Percentiles rank a stretch among this genome's conserved stretches.
These are phyloP conservation scores for Phoxinus dragarum DNA, from an alignment of 2,797 vertebrate species.

Conservation along the genomic window DNA sequence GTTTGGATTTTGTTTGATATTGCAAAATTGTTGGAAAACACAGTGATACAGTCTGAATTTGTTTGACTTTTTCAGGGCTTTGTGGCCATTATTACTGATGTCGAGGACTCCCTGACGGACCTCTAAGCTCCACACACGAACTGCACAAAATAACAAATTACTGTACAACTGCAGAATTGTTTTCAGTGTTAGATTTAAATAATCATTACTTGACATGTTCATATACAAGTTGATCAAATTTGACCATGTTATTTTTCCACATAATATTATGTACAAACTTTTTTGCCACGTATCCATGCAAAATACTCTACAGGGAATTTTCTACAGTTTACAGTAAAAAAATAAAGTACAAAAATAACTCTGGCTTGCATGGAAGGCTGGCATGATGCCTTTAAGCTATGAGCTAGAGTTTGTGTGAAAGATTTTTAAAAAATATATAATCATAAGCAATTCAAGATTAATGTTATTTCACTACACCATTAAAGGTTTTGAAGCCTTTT, in stretches of 20 bases:
- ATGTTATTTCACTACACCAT: background rate
- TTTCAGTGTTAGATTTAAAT: background rate
- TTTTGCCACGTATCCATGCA: too few relatives aligned
- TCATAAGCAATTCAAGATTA: background rate
- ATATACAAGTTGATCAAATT: background rate
- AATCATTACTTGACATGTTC: background rate
- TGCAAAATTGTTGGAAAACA: background rate
- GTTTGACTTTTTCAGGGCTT: conserved; percentile 38
- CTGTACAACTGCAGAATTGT: background rate
- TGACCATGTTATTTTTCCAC: background rate
- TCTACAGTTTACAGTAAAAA: too few relatives aligned
- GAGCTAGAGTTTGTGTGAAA: background rate
- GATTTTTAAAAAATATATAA: background rate
- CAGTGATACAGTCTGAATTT: background rate
- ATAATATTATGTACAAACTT: background rate
- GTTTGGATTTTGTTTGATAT: background rate
- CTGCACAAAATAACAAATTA: background rate
- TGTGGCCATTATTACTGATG: conserved; percentile 39
- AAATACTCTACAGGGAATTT: too few relatives aligned
- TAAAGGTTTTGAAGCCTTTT: background rate
- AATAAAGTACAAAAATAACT: too few relatives aligned
- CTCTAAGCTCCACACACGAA: background rate
- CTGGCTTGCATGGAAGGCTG: background rate
- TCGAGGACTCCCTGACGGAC: background rate
- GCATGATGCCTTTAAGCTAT: background rate